phyloP scores from a whole-genome alignment of 2,888 invertebrate species.

The Campopleginae sp. region DNA sequence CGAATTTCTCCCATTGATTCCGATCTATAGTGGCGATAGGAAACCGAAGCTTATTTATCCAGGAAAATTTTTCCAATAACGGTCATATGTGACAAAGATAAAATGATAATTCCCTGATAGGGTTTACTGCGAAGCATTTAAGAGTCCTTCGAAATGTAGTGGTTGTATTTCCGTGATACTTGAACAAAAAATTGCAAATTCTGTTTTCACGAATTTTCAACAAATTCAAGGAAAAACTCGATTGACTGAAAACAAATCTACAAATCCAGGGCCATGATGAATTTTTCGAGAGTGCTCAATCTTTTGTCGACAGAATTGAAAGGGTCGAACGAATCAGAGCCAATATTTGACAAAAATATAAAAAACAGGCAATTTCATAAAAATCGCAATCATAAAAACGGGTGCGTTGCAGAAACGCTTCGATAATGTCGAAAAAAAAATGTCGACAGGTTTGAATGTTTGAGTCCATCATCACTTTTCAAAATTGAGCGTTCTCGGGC shows the following conservation, averaged over 20 bases:
- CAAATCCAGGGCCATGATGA: neutral
- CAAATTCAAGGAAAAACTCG: no score
- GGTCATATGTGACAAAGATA: neutral
- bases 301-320: neutral
- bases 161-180: neutral
- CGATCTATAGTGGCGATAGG: neutral
- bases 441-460: neutral
- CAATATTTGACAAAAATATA: neutral
- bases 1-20: slow-evolving; percentile 1
- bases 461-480: neutral
- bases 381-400: neutral
- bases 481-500: neutral
- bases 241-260: neutral
- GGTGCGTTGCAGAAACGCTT: neutral
- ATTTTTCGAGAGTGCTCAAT: neutral
- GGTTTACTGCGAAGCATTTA: neutral
- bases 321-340: neutral
- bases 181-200: neutral
- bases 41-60: neutral
- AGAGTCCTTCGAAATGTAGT: neutral
- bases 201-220: neutral
- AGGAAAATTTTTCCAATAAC: neutral
- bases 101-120: neutral
- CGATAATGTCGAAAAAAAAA: neutral
- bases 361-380: neutral